Percentiles rank a stretch among this genome's conserved stretches.
These are phyloP conservation scores for Leptinotarsa lineolata DNA, from an alignment of 1,140 invertebrate genomes.

Conservation along the genomic window DNA sequence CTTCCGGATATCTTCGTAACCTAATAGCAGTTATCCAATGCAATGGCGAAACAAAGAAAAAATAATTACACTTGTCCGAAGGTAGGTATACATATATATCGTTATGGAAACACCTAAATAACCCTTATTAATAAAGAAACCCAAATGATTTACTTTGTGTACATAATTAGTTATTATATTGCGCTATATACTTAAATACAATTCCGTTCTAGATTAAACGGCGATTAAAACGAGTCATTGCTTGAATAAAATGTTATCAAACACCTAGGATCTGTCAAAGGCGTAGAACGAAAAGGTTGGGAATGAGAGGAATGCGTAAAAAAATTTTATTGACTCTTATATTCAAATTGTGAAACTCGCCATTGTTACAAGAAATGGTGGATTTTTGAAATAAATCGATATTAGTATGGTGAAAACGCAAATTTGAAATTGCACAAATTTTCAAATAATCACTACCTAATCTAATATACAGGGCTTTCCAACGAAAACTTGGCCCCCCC, in stretches of 20 bases:
- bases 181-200: slow-evolving; percentile 25
- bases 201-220: slow-evolving; percentile 27
- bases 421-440: no score
- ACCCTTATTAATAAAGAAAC: slow-evolving; percentile 20
- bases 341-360: neutral
- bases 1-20: neutral
- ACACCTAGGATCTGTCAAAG: slow-evolving; percentile 13
- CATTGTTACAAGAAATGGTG: no score
- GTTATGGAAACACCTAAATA: slow-evolving; percentile 19
- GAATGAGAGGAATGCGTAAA: neutral
- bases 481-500: no score
- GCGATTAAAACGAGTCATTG: slow-evolving; percentile 26
- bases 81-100: neutral
- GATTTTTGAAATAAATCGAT: no score
- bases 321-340: neutral
- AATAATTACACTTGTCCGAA: slow-evolving; percentile 18
- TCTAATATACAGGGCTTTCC: no score
- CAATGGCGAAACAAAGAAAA: slow-evolving; percentile 15
- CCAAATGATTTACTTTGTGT: slow-evolving; percentile 21
- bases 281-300: neutral
- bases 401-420: no score
- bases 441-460: no score
- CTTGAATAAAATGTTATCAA: slow-evolving; percentile 27
- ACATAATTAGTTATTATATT: slow-evolving; percentile 23
- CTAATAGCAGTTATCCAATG: neutral